Evolutionary conservation across 2,888 invertebrate species (phyloP).

Genomic region (Mesorhabditis belari): DNA sequence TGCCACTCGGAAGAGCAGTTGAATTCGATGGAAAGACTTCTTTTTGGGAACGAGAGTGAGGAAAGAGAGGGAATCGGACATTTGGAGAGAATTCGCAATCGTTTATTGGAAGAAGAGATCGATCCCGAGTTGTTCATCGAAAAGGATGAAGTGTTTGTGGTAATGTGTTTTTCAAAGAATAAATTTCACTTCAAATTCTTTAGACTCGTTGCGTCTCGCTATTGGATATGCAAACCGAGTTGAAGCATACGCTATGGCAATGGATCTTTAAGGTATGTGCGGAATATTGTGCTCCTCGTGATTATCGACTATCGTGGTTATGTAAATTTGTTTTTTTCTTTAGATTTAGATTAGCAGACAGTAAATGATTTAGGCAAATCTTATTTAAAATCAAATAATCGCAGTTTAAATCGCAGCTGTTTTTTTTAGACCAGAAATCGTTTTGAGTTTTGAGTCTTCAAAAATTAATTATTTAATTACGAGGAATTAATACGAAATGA

Average conservation of each 20-base stretch:
- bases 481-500: no score
- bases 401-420: no score
- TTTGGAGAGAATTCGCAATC: constrained; percentile 14
- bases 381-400: no score
- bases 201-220: constrained; percentile 12
- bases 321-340: no score
- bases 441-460: no score
- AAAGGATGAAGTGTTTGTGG: constrained; percentile 27
- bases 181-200: neutral
- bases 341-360: no score
- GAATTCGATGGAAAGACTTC: constrained; percentile 10
- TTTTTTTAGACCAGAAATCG: no score
- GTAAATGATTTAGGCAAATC: no score
- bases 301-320: no score
- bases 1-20: constrained; percentile 9
- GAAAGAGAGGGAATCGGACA: constrained; percentile 3
- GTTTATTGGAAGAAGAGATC: constrained; percentile 22
- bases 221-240: constrained; percentile 28
- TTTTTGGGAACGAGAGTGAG: constrained; percentile 13
- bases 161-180: neutral
- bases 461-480: no score
- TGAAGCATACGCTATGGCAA: constrained; percentile 32
- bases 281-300: no score
- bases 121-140: constrained; percentile 15
- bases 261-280: constrained; percentile 36